Percentiles rank a stretch among this genome's conserved stretches.
Evolutionary conservation across 2,797 vertebrate species (phyloP).

Genomic region (Neosalanx taihuensis): DNA sequence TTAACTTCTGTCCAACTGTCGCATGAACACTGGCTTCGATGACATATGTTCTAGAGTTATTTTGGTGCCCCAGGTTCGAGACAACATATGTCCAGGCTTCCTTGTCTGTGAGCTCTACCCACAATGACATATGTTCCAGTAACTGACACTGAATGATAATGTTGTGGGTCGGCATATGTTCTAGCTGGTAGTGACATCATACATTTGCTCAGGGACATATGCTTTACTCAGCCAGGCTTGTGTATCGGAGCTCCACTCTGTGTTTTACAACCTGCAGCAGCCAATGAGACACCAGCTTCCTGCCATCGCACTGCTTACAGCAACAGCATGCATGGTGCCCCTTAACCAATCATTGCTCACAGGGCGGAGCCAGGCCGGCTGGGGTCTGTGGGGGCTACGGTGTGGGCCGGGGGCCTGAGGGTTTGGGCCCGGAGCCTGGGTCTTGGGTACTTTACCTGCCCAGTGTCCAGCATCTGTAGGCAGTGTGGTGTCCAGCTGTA

Average conservation of each 20-base stretch:
- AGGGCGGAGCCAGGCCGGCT: conserved; percentile 15
- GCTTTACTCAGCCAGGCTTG: background rate
- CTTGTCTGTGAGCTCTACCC: background rate
- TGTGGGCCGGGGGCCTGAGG: background rate
- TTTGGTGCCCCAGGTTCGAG: conserved; percentile 11
- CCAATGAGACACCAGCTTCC: conserved; percentile 11
- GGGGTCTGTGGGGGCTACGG: background rate
- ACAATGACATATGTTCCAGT: conserved; percentile 11
- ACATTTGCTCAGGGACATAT: conserved; percentile 10
- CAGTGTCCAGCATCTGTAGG: background rate
- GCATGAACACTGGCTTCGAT: conserved; percentile 49
- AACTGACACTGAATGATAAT: conserved; percentile 10
- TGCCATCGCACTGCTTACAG: conserved; percentile 52
- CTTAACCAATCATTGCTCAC: conserved; percentile 42
- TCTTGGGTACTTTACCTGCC: background rate
- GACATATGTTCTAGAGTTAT: conserved; percentile 20
- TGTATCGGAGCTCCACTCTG: conserved; percentile 15
- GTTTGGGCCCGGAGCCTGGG: background rate
- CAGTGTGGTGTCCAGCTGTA: background rate
- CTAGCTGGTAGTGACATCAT: background rate
- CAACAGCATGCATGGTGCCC: conserved; percentile 59
- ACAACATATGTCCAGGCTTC: conserved; percentile 14
- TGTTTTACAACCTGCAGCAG: conserved; percentile 25
- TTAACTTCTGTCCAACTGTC: conserved; percentile 34
- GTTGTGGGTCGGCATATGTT: conserved; percentile 11